These are phyloP conservation scores for Allophyes oxyacanthae DNA, from an alignment of 2,888 invertebrate species.

Conservation along the genomic window DNA sequence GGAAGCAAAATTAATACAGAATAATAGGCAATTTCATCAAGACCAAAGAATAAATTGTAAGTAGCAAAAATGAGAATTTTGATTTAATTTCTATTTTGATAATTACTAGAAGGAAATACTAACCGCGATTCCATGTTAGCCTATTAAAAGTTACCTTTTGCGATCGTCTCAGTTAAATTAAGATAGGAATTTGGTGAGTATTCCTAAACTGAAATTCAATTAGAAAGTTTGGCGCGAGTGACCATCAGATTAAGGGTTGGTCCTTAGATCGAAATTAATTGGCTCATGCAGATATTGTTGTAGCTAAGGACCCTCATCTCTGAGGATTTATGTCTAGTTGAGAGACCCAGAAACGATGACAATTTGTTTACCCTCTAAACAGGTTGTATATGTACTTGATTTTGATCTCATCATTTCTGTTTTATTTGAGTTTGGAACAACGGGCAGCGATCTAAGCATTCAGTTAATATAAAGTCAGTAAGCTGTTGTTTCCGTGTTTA, in stretches of 20 bases:
- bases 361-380: slow-evolving; percentile 48
- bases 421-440: slow-evolving; percentile 14
- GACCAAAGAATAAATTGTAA: too few species aligned
- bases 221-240: slow-evolving; percentile 80
- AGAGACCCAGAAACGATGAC: slow-evolving; percentile 60
- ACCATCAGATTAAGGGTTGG: slow-evolving; percentile 84
- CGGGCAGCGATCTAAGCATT: not conserved
- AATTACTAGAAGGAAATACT: too few species aligned
- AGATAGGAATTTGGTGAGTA: slow-evolving; percentile 69
- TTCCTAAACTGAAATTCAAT: slow-evolving; percentile 64
- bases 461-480: too few species aligned
- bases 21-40: slow-evolving; percentile 20
- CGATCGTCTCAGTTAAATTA: slow-evolving; percentile 49
- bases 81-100: not conserved
- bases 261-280: slow-evolving; percentile 84
- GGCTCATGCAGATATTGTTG: slow-evolving; percentile 85
- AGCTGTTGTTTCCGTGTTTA: too few species aligned
- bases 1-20: slow-evolving; percentile 1
- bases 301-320: slow-evolving; percentile 79
- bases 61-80: not conserved
- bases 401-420: slow-evolving; percentile 23
- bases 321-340: slow-evolving; percentile 77
- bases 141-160: slow-evolving; percentile 28
- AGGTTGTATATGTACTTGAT: slow-evolving; percentile 16
- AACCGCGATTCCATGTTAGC: too few species aligned